Evolutionary conservation across 1,140 invertebrate genomes (phyloP), one percentile per base, ranked within the genome.

Genomic region (Rhagoletis zephyria): DNA sequence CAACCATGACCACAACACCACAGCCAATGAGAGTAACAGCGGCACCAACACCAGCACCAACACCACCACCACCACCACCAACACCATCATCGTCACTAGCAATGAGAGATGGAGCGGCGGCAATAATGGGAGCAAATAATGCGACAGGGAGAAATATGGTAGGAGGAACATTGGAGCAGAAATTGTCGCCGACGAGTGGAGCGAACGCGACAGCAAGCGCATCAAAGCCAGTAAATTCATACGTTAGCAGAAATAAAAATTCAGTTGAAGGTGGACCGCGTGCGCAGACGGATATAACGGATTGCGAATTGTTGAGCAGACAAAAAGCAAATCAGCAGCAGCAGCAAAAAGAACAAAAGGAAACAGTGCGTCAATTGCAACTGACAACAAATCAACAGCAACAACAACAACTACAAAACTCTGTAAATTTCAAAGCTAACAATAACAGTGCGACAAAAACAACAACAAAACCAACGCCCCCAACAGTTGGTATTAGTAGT

Each of bases 191-290:
- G 45, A 63, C 40, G 59, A 86, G 30, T 40, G 85, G 30, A 86
- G 19, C 81, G n/a, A 6, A 19, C 2, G 59, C 85, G 45, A 16
- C 67, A 45, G 51, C 16, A 42, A 40, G n/a, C 61, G 60, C 56
- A n/a, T 56, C 77, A 87, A 87, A 87, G 61, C 16, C 87, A 87
- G 87, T 87, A 81, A 89, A 88, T 87, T 74, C 85, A 30, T 87
- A 85, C 87, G 70, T 64, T 48, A 19, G 85, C 60, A 63, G 87
- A 65, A 65, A 67, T 63, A 88, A 87, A 88, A 88, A 88, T 65
- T 92, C 90, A 91, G 89, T 90, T 90, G 91, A 92, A 90, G 91
- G 90, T 89, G 89, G 90, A 90, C 89, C 91, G 90, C 89, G 91
- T 89, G 87, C 87, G 89, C 89, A 87, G 51, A 88, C 89, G 87